Evolutionary conservation across 2,888 invertebrate genomes (phyloP), one percentile per base, ranked within the genome.

Genomic region (Tricholauxania praeusta): DNA sequence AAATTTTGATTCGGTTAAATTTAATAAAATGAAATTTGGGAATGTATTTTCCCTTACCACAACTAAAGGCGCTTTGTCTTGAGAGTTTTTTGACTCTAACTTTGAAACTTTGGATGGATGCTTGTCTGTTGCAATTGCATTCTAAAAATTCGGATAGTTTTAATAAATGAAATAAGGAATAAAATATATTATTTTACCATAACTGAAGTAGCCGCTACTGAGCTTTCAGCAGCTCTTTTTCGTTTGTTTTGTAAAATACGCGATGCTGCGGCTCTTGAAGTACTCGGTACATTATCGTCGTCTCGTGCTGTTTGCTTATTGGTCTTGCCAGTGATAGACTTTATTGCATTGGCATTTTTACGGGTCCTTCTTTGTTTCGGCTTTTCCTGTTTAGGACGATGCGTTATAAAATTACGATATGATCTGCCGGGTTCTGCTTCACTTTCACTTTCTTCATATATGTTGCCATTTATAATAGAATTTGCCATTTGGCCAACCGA

Each of bases 351-450:
- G 39, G 8, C 49, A 57, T 48, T 49, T 12, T 14, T 48, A n/a
- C 59, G 22, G 8, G 22, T 59, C 12, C 22, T 59, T 68, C 22
- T 48, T 22, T 8, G 22, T 17, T 47, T 63, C 47, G 19, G 15
- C 10, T 47, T 70, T 19, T 51, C 8, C 47, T 64, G 19, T 64
- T 53, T 55, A 12, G 47, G 17, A 15, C 28, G 19, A 10, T 12
- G 65, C 2, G 49, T 51, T 70, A 64, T 59, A 74, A 77, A 77
- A 63, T 71, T 72, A 1, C 74, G 69, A 62, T 77, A 77, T 3
- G 77, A 76, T 64, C 74, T 73, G 32, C 77, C 71, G 17, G 77
- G 77, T 12, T 74, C 69, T 6, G 75, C 76, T 67, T 74, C 72
- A 12, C 71, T 59, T 2, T 15, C 71, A 48, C 74, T 72, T 59